A percentile compares a stretch with the other conserved stretches of the same genome.
Evolutionary conservation across 2,888 invertebrate genomes (phyloP).

Genomic region (Cerceris rybyensis): DNA sequence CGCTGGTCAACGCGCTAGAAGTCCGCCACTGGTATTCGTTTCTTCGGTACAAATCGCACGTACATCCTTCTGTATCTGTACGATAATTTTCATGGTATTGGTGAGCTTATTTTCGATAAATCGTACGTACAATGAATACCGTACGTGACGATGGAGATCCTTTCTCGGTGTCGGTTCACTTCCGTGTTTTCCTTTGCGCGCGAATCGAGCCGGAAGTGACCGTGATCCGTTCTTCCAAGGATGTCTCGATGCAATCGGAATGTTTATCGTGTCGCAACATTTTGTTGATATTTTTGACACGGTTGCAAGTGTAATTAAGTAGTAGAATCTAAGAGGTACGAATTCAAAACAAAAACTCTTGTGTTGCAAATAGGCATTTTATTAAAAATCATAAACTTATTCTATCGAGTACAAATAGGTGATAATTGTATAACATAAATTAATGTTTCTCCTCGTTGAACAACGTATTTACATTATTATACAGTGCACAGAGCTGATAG

Average conservation of each 20-base stretch:
- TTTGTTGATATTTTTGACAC: no score
- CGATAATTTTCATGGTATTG: no score
- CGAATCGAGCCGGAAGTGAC: neutral
- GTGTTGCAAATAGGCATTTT: constrained; percentile 13
- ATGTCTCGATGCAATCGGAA: no score
- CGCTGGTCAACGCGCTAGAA: neutral
- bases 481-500: constrained; percentile 14
- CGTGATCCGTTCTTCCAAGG: no score
- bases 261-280: no score
- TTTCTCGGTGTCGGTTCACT: neutral
- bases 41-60: no score
- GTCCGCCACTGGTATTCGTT: neutral
- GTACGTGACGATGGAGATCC: neutral
- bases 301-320: no score
- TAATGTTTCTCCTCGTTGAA: constrained; percentile 5
- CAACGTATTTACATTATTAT: constrained; percentile 42
- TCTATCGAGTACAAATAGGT: constrained; percentile 17
- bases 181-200: neutral
- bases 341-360: neutral
- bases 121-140: no score
- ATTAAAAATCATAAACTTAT: constrained; percentile 39
- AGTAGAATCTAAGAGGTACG: no score
- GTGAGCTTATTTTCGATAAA: no score
- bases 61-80: no score
- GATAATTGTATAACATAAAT: constrained; percentile 20